These are phyloP conservation scores for Operophtera brumata DNA, from an alignment of 2,888 invertebrate species.

Conservation along the genomic window DNA sequence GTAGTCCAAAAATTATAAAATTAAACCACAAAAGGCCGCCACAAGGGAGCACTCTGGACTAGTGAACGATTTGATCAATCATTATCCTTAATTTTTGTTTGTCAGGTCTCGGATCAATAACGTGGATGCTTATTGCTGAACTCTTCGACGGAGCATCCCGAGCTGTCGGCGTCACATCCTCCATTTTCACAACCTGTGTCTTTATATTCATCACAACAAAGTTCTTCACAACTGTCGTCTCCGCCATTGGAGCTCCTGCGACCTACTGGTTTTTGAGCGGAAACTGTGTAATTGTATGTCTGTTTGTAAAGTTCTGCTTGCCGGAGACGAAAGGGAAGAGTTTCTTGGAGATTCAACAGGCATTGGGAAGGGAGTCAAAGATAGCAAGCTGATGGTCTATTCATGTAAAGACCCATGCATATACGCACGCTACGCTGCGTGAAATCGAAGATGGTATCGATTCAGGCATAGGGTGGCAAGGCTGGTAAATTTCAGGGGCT, in stretches of 20 bases:
- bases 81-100: too few relatives aligned
- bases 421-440: too few relatives aligned
- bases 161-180: slow-evolving; percentile 6
- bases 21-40: too few relatives aligned
- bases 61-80: too few relatives aligned
- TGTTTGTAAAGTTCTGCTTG: not conserved
- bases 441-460: too few relatives aligned
- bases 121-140: slow-evolving; percentile 35
- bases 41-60: too few relatives aligned
- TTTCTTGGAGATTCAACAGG: not conserved
- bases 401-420: too few relatives aligned
- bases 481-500: too few relatives aligned
- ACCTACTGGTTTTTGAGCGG: not conserved
- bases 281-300: not conserved
- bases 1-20: too few relatives aligned
- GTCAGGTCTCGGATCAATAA: slow-evolving; percentile 37
- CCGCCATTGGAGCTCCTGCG: not conserved
- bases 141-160: slow-evolving; percentile 37
- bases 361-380: not conserved
- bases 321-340: not conserved
- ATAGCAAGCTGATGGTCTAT: too few relatives aligned
- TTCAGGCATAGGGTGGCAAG: too few relatives aligned
- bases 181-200: not conserved
- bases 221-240: not conserved
- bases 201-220: not conserved